Evolutionary conservation across 2,113 vertebrate species (phyloP).

Genomic region (Paradisaea rubra): DNA sequence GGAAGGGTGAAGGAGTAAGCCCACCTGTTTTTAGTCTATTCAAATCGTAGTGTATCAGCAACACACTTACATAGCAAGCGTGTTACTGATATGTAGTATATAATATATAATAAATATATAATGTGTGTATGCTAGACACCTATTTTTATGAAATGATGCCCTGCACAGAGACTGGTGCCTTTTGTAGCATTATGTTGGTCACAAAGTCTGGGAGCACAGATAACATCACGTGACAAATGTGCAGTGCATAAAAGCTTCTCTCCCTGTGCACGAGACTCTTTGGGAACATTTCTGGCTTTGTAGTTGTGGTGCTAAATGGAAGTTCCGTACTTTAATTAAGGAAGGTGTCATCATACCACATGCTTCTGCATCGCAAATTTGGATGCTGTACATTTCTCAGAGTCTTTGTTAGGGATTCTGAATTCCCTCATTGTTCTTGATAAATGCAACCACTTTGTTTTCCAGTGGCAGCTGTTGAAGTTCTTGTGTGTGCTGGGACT

Average conservation of each 20-base stretch:
- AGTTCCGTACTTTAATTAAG: constrained; percentile 14
- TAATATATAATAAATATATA: not conserved
- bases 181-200: not conserved
- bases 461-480: constrained; percentile 28
- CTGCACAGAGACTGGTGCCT: not conserved
- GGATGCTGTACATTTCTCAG: constrained; percentile 24
- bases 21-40: not conserved
- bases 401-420: constrained; percentile 10
- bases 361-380: not conserved
- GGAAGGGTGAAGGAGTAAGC: not conserved
- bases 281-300: not conserved
- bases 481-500: not conserved
- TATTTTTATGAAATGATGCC: not conserved
- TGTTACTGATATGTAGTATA: not conserved
- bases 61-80: fast-evolving
- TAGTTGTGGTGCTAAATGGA: not conserved
- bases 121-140: not conserved
- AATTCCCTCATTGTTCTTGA: constrained; percentile 15
- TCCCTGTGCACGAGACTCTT: not conserved
- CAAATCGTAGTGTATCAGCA: not conserved
- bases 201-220: not conserved
- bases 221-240: not conserved
- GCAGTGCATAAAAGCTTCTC: not conserved
- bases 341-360: not conserved
- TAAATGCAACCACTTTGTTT: not conserved